phyloP scores from a whole-genome alignment of 2,888 invertebrate species.

The Dryomyza anilis region DNA sequence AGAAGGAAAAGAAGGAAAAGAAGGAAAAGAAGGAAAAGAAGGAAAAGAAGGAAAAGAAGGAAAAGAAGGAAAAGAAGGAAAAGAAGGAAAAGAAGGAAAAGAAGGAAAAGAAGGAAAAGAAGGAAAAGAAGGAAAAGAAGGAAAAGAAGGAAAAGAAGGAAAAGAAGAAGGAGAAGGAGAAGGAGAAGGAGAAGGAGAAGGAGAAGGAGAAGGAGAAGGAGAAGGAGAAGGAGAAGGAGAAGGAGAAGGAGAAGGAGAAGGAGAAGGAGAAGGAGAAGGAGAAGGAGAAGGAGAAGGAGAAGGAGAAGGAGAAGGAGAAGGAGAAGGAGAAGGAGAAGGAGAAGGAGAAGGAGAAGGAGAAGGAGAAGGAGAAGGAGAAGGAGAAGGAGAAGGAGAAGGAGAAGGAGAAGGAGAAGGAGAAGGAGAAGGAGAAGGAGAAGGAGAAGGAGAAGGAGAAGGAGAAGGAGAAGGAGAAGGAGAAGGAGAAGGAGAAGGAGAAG shows the following conservation, averaged over 20 bases:
- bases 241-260: background rate
- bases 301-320: background rate
- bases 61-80: too few species aligned
- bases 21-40: background rate
- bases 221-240: background rate
- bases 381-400: background rate
- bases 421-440: background rate
- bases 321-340: background rate
- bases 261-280: too few species aligned
- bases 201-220: background rate
- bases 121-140: background rate
- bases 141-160: background rate
- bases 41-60: background rate
- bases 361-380: too few species aligned
- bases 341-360: background rate
- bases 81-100: constrained; percentile 8
- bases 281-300: background rate
- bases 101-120: background rate
- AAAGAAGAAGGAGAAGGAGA: too few species aligned
- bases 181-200: constrained; percentile 1
- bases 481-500: background rate
- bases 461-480: too few species aligned
- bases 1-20: background rate
- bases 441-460: too few species aligned
- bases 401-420: background rate